phyloP scores from a whole-genome alignment of 2,113 vertebrate genomes.

The Stomatorhinus ivindoensis region DNA sequence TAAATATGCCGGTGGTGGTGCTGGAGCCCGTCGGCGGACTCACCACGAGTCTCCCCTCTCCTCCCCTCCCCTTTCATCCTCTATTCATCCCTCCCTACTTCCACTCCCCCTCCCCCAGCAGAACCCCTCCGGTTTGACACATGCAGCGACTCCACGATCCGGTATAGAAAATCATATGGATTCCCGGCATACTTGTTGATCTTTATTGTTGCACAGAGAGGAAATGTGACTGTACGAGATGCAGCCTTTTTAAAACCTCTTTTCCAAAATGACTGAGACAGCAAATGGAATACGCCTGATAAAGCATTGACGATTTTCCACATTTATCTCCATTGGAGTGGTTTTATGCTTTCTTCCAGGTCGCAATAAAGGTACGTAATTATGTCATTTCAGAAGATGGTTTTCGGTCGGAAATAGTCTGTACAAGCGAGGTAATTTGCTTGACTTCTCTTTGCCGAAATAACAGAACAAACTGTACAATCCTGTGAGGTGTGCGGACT shows the following conservation, averaged over 20 bases:
- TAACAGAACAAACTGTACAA: background rate
- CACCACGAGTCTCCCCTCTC: constrained; percentile 45
- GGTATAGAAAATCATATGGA: constrained; percentile 37
- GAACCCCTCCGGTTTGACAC: constrained; percentile 34
- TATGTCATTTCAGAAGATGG: background rate
- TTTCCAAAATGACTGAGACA: constrained; percentile 32
- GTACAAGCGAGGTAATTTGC: background rate
- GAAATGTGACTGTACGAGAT: constrained; percentile 6
- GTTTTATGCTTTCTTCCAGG: background rate
- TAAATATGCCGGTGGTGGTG: constrained; percentile 43
- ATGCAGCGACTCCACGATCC: constrained; percentile 24
- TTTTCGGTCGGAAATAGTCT: background rate
- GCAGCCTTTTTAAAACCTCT: background rate
- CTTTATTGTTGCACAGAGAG: constrained; percentile 26
- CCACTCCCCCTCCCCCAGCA: constrained; percentile 12
- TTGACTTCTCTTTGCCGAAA: background rate
- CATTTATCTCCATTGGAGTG: constrained; percentile 1
- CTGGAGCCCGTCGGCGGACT: constrained; percentile 51
- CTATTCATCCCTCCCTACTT: background rate
- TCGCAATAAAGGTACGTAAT: background rate
- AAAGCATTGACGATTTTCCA: constrained; percentile 8
- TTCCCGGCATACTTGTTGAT: constrained; percentile 71
- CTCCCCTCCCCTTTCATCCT: background rate
- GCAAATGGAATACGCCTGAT: background rate
- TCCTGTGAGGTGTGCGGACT: background rate